Conservation (phyloP, 2,797 vertebrate species). For the Ataeniobius toweri region DNA sequence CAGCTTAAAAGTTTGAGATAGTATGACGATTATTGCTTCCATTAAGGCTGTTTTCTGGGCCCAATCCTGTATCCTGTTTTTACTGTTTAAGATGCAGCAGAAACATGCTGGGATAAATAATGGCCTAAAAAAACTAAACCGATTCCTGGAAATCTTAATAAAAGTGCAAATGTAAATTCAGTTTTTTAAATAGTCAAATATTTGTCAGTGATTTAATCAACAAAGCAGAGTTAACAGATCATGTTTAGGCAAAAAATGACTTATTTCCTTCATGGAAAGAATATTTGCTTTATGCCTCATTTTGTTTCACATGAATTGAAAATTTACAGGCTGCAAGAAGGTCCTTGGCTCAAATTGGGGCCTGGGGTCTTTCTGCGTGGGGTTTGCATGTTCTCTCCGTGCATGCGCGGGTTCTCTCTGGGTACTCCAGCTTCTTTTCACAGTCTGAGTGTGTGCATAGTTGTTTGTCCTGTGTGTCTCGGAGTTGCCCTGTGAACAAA, state of each 20-base stretch:
- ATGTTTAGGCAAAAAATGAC: neutral
- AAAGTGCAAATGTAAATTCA: neutral
- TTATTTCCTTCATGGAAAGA: neutral
- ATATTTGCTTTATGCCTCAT: neutral
- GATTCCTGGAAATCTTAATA: neutral
- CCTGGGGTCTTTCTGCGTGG: neutral
- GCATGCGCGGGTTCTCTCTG: no score
- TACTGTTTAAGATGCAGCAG: neutral
- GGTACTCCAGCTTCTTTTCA: no score
- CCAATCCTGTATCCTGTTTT: neutral
- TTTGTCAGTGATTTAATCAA: neutral
- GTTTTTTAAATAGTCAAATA: neutral
- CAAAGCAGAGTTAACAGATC: neutral
- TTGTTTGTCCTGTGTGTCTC: neutral
- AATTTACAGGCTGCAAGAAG: neutral
- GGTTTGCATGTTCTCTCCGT: neutral
- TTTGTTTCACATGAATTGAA: no score
- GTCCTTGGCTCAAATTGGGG: neutral
- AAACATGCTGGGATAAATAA: neutral
- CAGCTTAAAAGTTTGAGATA: neutral
- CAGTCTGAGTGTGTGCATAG: neutral
- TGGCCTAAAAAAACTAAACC: neutral
- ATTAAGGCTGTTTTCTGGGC: neutral
- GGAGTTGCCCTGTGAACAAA: neutral
- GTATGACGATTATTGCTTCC: neutral